Evolutionary conservation across 2,888 invertebrate species (phyloP).

Genomic region (Caenorhabditis imperialis): DNA sequence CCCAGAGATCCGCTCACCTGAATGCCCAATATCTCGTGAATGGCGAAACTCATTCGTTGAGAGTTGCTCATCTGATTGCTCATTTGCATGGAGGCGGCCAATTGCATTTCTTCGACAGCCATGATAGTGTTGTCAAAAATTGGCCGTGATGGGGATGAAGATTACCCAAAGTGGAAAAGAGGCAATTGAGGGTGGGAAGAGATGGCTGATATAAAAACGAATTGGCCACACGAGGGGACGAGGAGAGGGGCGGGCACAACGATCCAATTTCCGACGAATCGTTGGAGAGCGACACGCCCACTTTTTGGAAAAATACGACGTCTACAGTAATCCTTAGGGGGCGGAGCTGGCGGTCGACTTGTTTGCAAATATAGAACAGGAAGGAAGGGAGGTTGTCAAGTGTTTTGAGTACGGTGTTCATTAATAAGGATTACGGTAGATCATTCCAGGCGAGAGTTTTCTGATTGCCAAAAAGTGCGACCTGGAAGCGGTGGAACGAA

Average conservation of each 20-base stretch:
- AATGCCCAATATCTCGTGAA: conserved; percentile 73
- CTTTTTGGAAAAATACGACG: background rate
- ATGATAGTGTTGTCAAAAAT: conserved; percentile 22
- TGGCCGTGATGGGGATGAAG: conserved; percentile 19
- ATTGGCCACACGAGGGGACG: conserved; percentile 19
- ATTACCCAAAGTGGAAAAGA: conserved; percentile 43
- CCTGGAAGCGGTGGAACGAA: conserved; percentile 33
- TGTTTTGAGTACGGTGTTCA: conserved; percentile 31
- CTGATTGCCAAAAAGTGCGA: conserved; percentile 45
- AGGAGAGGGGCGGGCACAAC: conserved; percentile 15
- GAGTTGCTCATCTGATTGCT: conserved; percentile 44
- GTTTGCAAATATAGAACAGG: conserved; percentile 9
- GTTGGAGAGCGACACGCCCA: conserved; percentile 22
- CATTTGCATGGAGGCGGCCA: conserved; percentile 55
- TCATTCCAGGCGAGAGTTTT: conserved; percentile 55
- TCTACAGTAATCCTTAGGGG: conserved; percentile 25
- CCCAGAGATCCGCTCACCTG: conserved; percentile 31
- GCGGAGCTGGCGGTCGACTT: conserved; percentile 17
- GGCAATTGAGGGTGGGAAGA: conserved; percentile 34
- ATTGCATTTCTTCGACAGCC: conserved; percentile 65
- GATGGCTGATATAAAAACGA: conserved; percentile 34
- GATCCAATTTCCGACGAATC: conserved; percentile 53
- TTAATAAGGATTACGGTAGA: conserved; percentile 5
- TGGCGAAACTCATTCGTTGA: conserved; percentile 73
- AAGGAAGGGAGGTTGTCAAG: conserved; percentile 3